These are phyloP conservation scores for Coilia nasus DNA, from an alignment of 2,797 vertebrate species.

Conservation along the genomic window DNA sequence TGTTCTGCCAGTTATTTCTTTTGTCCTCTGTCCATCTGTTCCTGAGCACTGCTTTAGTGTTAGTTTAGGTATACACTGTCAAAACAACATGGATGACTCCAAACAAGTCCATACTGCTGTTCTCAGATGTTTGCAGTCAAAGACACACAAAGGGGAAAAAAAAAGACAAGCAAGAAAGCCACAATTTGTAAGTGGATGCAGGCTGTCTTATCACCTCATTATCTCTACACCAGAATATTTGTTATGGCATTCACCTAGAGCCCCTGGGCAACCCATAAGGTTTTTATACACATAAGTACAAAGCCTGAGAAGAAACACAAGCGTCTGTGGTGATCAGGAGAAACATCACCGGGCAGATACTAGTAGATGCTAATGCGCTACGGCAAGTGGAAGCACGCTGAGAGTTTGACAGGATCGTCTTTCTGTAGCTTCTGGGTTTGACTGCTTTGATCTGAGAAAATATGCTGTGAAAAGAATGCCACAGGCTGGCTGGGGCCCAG, in stretches of 20 bases:
- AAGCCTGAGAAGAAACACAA: not conserved
- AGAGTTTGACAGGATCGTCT: not conserved
- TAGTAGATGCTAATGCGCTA: conserved; percentile 10
- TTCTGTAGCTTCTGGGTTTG: not conserved
- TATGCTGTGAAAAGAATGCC: not conserved
- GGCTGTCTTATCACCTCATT: not conserved
- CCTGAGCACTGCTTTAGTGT: conserved; percentile 40
- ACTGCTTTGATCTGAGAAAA: not conserved
- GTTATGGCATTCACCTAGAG: not conserved
- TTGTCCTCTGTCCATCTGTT: not conserved
- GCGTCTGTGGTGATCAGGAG: not conserved
- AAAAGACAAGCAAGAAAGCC: not conserved
- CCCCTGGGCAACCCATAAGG: not conserved
- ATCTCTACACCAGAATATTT: not conserved
- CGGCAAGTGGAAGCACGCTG: not conserved
- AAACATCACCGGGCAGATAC: not conserved
- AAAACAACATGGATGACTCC: conserved; percentile 36
- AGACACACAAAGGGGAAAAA: not conserved
- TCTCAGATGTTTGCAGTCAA: conserved; percentile 12
- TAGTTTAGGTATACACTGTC: conserved; percentile 38
- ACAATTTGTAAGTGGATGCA: not conserved
- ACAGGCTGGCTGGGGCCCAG: no score
- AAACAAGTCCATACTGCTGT: conserved; percentile 40
- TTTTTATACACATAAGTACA: conserved; percentile 13
- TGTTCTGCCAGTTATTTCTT: conserved; percentile 56